Conservation (phyloP, 2,797 vertebrate species). For the Ficedula albicollis region DNA sequence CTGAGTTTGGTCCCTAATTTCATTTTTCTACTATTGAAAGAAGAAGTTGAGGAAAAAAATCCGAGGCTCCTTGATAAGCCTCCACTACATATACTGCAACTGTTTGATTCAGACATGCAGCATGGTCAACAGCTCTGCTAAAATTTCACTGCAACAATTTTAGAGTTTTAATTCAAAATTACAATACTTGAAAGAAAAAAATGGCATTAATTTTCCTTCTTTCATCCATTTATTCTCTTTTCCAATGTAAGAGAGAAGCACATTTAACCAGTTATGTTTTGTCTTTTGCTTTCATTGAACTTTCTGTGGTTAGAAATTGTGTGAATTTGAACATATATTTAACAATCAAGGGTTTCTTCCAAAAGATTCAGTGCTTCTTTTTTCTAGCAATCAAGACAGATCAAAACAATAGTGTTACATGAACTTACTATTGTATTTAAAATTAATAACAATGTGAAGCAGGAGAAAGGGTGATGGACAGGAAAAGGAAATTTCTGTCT, state of each 20-base stretch:
- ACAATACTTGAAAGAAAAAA: not conserved
- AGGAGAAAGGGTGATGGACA: not conserved
- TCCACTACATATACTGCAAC: not conserved
- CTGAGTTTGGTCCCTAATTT: not conserved
- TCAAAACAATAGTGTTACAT: not conserved
- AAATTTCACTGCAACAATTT: not conserved
- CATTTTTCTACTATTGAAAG: not conserved
- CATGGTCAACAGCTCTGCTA: not conserved
- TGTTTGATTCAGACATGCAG: not conserved
- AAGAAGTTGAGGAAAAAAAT: not conserved
- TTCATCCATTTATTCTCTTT: not conserved
- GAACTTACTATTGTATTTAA: not conserved
- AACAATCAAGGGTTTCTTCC: not conserved
- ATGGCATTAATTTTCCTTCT: accelerated
- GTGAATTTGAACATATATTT: not conserved
- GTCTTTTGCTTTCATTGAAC: not conserved
- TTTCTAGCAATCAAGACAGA: not conserved
- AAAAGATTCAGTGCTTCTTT: not conserved
- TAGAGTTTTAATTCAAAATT: not conserved
- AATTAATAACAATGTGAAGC: not conserved
- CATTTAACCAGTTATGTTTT: not conserved
- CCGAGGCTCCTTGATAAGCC: not conserved
- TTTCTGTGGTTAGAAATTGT: not conserved
- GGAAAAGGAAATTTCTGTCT: not conserved
- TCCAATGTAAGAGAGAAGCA: not conserved